phyloP scores from a whole-genome alignment of 2,797 vertebrate species.

The Pteronotus mesoamericanus region DNA sequence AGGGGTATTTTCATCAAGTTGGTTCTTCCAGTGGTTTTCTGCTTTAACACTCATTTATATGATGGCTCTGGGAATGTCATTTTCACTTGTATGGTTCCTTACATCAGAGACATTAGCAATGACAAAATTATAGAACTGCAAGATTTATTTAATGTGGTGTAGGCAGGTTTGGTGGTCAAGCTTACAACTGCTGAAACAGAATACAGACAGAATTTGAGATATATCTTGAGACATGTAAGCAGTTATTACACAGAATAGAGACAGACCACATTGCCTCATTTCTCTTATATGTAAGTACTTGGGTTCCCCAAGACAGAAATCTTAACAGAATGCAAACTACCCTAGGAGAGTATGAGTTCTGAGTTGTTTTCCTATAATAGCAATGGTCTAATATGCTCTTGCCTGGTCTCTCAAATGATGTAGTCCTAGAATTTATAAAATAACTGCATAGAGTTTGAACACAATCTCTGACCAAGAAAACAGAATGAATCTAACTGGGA shows the following conservation, averaged over 20 bases:
- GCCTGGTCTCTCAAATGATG: not conserved
- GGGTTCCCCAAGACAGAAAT: slow-evolving; percentile 47
- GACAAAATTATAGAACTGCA: slow-evolving; percentile 41
- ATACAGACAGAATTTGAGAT: slow-evolving; percentile 43
- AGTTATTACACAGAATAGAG: slow-evolving; percentile 40
- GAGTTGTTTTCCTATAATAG: not conserved
- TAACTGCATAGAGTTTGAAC: not conserved
- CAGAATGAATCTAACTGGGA: slow-evolving; percentile 3
- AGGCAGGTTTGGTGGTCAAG: slow-evolving; percentile 42
- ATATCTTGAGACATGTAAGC: slow-evolving; percentile 44
- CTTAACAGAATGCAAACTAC: slow-evolving; percentile 35
- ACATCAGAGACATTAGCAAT: slow-evolving; percentile 42
- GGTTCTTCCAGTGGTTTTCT: not conserved
- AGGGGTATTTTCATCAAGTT: slow-evolving; percentile 19
- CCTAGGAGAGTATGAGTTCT: not conserved
- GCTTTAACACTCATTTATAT: not conserved
- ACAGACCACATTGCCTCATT: slow-evolving; percentile 1
- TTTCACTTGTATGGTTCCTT: slow-evolving; percentile 54
- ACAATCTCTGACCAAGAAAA: not conserved
- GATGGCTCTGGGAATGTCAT: slow-evolving; percentile 23
- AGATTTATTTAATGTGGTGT: slow-evolving; percentile 44
- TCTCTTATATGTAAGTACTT: slow-evolving; percentile 40
- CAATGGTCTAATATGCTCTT: not conserved
- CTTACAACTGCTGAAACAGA: slow-evolving; percentile 25
- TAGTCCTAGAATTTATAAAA: slow-evolving; percentile 18